Base-by-base conservation (phyloP, 2,888 invertebrate species). In the Amorpha juglandis region DNA sequence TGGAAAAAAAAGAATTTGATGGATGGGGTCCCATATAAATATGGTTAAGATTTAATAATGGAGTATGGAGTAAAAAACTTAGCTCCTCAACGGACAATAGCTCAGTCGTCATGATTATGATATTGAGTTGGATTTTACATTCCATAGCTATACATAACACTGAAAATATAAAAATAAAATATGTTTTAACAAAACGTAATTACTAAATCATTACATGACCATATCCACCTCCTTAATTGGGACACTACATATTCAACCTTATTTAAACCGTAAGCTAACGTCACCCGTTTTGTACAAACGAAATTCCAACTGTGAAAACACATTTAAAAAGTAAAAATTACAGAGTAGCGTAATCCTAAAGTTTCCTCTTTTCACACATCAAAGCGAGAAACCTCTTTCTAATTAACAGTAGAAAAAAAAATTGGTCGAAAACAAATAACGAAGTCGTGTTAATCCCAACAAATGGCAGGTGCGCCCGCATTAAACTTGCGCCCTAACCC, bases 401-500 rank as follows among this genome's bases (percentile, higher is more conserved):
- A 89, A 90, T 90, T 89, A 90, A 79, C 89, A 84, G 84, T 84
- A 42, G 84, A 84, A 79, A 85, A 27, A n/a, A 89, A 89, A 87
- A 80, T 70, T 74, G 72, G 70, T 71, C 70, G 65, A 74, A 74
- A 83, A 80, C 86, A 89, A 88, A 87, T 84, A 88, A 68, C 76
- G 72, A 82, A 79, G 78, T 80, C 77, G 77, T 74, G 82, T 79
- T 85, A 86, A 86, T 81, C 82, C 85, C 77, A 69, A 69, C 81
- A 78, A 82, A 83, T 77, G 81, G 80, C 88, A 90, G 89, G 88
- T 89, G 79, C 71, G 77, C 91, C 91, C 91, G 91, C 89, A 91
- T 92, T 86, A 87, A 91, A 91, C 83, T 91, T 90, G 74, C 74
- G 72, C 73, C 76, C 75, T 75, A 81, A 79, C 79, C 88, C 87